Percentiles rank a stretch among this genome's conserved stretches.
Conservation (phyloP, 2,888 invertebrate genomes). For the Callinectes sapidus region DNA sequence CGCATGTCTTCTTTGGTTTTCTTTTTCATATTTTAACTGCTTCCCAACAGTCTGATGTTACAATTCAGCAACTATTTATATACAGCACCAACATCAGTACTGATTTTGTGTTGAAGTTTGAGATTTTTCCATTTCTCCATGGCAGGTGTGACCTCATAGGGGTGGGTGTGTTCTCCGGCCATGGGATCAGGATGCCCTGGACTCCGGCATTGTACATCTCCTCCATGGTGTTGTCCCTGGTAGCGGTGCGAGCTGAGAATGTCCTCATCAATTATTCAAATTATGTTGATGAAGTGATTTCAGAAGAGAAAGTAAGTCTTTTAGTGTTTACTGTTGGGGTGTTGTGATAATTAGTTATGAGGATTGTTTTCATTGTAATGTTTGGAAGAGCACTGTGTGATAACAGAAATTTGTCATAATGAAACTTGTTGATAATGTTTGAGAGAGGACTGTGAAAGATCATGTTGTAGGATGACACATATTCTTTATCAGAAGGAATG, state of each 20-base stretch:
- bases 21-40: too few species aligned
- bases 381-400: neutral
- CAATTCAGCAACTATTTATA: neutral
- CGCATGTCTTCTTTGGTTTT: too few species aligned
- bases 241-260: slow-evolving; percentile 57
- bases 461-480: too few species aligned
- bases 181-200: slow-evolving; percentile 63
- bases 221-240: slow-evolving; percentile 57
- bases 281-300: slow-evolving; percentile 30
- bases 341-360: neutral
- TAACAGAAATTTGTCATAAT: neutral
- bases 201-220: slow-evolving; percentile 59
- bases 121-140: neutral
- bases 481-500: too few species aligned
- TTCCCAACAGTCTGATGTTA: neutral
- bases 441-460: neutral
- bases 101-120: neutral
- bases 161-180: slow-evolving; percentile 55
- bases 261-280: slow-evolving; percentile 30
- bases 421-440: neutral
- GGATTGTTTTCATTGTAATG: neutral
- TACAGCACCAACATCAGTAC: neutral
- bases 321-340: neutral
- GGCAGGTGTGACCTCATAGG: slow-evolving; percentile 59
- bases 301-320: slow-evolving; percentile 45